Evolutionary conservation across 2,113 vertebrate species (phyloP), one percentile per base, ranked within the genome.

Genomic region (Oxyruncus cristatus): DNA sequence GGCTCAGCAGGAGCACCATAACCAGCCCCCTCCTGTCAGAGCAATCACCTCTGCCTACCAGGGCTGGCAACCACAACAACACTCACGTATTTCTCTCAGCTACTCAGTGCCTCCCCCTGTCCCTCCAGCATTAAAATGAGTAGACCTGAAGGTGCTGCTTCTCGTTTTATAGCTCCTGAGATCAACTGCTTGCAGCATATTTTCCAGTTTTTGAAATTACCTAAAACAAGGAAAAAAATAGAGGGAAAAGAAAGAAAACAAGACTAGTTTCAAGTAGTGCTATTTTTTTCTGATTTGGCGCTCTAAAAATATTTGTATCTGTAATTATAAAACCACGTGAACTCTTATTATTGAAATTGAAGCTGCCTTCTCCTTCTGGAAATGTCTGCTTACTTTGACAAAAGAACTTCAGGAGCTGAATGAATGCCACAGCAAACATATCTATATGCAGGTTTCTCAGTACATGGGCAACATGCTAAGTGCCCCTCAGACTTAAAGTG

Each of bases 371-470:
- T 59, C 46, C 73, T 92, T 70, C 82, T 94, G 63, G 27, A 96
- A 95, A 92, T 10, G 50, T 67, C 63, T 3, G 5, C 49, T 80
- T 83, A 72, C 30, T 24, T 0, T 41, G 50, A 94, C 72, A 94
- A 88, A 92, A 88, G 91, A 93, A 88, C 71, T 88, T 75, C 63
- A 76, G 55, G 50, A 95, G 75, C 59, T 88, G 63, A 95, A 86
- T 41, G 61, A 92, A 77, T 37, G 75, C 55, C 72, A 83, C 59
- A 55, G 85, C 50, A 95, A 94, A 88, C 71, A n/a, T 24, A 89
- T 63, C 59, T 77, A 7, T 41, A 67, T 59, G 82, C 75, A 84
- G 88, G 75, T 88, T 93, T 59, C 72, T 33, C 44, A 86, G 90
- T 44, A 74, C 67, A 95, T 6, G 20, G 68, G 52, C 39, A 85